Evolutionary conservation across 2,888 invertebrate genomes (phyloP).

Genomic region (Hyppa rectilinea): DNA sequence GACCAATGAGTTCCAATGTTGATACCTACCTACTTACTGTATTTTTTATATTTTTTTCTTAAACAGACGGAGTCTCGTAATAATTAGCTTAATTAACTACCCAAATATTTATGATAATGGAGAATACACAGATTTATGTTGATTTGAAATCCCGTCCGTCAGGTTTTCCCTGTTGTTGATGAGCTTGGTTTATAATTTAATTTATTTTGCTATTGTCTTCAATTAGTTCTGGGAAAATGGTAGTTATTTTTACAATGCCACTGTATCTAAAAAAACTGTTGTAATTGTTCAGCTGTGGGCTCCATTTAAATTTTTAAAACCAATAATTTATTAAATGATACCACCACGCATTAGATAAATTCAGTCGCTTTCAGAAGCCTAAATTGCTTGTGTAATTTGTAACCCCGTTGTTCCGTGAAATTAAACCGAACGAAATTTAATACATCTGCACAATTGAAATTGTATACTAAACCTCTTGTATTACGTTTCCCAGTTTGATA

Average conservation of each 20-base stretch:
- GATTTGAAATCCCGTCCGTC: slow-evolving; percentile 24
- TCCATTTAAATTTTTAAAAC: background rate
- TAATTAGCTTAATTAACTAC: slow-evolving; percentile 32
- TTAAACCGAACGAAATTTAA: slow-evolving; percentile 43
- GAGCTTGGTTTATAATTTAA: slow-evolving; percentile 13
- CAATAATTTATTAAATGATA: slow-evolving; percentile 2
- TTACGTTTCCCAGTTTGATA: slow-evolving; percentile 40
- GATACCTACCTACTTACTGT: slow-evolving; percentile 12
- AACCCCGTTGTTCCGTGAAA: slow-evolving; percentile 46
- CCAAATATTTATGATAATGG: slow-evolving; percentile 29
- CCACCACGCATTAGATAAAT: background rate
- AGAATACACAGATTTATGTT: slow-evolving; percentile 42
- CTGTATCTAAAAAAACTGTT: background rate
- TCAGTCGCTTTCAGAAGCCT: background rate
- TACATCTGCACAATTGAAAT: slow-evolving; percentile 47
- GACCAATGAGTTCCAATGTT: slow-evolving; percentile 44
- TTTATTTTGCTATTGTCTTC: slow-evolving; percentile 41
- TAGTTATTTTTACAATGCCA: slow-evolving; percentile 8
- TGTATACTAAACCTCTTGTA: slow-evolving; percentile 40
- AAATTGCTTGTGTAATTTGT: slow-evolving; percentile 19
- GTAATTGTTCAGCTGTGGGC: background rate
- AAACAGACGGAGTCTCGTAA: background rate
- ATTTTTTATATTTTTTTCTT: slow-evolving; percentile 8
- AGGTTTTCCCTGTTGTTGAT: slow-evolving; percentile 38
- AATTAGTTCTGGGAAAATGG: slow-evolving; percentile 22